Evolutionary conservation across 2,888 invertebrate species (phyloP).

Genomic region (Imbricaverruca yamaguchii): DNA sequence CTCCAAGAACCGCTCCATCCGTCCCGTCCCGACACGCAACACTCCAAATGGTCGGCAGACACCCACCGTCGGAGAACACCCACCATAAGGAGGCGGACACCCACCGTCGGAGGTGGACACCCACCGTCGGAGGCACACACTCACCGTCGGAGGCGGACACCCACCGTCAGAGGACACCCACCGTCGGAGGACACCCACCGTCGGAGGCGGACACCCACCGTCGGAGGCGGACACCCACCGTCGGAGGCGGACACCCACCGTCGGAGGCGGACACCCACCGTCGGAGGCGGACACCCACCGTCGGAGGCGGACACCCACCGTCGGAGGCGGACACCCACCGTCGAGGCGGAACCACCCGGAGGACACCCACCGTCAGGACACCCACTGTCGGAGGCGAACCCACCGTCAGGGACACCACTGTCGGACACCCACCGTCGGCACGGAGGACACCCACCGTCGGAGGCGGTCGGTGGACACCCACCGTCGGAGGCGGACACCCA

Average conservation of each 20-base stretch:
- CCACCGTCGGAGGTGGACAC: conserved; percentile 54
- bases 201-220: conserved; percentile 60
- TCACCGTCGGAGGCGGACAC: conserved; percentile 57
- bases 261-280: conserved; percentile 40
- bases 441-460: no score
- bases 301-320: conserved; percentile 40
- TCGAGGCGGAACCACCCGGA: no score
- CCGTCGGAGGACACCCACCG: conserved; percentile 42
- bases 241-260: conserved; percentile 60
- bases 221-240: conserved; percentile 40
- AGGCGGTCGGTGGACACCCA: no score
- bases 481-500: no score
- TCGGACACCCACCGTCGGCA: no score
- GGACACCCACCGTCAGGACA: no score
- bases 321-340: conserved; percentile 60
- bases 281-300: conserved; percentile 60
- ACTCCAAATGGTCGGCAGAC: not conserved
- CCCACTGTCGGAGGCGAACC: no score
- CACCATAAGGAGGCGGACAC: conserved; percentile 24
- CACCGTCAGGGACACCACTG: no score
- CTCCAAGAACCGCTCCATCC: no score
- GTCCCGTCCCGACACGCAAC: no score
- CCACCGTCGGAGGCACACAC: conserved; percentile 24
- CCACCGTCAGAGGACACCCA: no score
- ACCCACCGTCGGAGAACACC: conserved; percentile 52